phyloP scores from a whole-genome alignment of 2,797 vertebrate species.

The Leptodactylus fallax region DNA sequence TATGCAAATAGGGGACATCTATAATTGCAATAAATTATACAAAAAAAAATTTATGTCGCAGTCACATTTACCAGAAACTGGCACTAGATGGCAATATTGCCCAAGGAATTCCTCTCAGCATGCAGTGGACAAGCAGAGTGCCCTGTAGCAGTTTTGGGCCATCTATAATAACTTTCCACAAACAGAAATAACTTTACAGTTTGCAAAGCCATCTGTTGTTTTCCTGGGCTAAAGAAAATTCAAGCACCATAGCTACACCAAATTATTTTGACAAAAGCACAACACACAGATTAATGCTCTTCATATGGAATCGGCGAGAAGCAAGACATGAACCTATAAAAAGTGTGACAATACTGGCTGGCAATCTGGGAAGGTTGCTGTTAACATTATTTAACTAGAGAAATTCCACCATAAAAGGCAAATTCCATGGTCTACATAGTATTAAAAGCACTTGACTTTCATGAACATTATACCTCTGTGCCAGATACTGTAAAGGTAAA shows the following conservation, averaged over 20 bases:
- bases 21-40: background rate
- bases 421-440: background rate
- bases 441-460: background rate
- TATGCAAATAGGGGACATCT: background rate
- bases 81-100: conserved; percentile 57
- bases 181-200: conserved; percentile 32
- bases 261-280: conserved; percentile 41
- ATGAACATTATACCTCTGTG: background rate
- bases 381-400: background rate
- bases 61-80: background rate
- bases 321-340: background rate
- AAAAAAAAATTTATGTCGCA: background rate
- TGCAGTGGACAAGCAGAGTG: background rate
- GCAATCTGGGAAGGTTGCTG: background rate
- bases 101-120: conserved; percentile 9
- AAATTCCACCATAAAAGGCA: background rate
- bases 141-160: background rate
- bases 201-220: conserved; percentile 52
- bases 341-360: background rate
- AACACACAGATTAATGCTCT: background rate
- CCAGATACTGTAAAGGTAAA: background rate
- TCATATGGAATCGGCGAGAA: background rate
- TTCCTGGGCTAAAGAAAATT: conserved; percentile 12
- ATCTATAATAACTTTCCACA: conserved; percentile 35
- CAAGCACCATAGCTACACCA: background rate